A percentile compares a stretch with the other conserved stretches of the same genome.
These are phyloP conservation scores for Monomorium pharaonis DNA, from an alignment of 1,140 invertebrate species.

Conservation along the genomic window DNA sequence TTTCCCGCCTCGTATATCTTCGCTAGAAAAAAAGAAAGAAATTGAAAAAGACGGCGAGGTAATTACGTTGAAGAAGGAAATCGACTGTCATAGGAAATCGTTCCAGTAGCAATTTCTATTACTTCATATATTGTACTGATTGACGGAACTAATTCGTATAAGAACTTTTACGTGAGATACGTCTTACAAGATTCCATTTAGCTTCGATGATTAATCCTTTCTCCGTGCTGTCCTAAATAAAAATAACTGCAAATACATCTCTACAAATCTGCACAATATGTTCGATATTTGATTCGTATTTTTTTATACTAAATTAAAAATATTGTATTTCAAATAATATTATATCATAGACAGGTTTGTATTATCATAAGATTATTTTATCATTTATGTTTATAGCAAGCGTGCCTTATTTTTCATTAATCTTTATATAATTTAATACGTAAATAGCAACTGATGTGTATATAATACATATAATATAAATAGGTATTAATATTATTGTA, in stretches of 20 bases:
- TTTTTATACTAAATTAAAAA: neutral
- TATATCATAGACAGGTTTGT: neutral
- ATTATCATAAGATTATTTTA: neutral
- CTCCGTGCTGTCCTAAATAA: neutral
- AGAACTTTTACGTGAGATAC: neutral
- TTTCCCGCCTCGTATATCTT: constrained; percentile 8
- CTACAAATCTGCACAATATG: neutral
- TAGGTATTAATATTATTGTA: neutral
- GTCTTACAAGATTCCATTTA: neutral
- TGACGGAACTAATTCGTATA: neutral
- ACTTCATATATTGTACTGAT: neutral
- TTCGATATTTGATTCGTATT: neutral
- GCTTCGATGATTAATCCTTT: too few species aligned
- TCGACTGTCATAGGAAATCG: neutral
- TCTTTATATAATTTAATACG: neutral
- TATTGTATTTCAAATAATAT: neutral
- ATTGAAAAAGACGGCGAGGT: neutral
- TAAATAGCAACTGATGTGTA: neutral
- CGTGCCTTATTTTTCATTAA: neutral
- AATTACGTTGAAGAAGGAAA: neutral
- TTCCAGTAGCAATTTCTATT: neutral
- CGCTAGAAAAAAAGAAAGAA: neutral
- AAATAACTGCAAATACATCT: neutral
- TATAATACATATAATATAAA: neutral
- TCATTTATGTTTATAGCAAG: neutral